Base-by-base conservation (phyloP, 2,888 invertebrate species). In the Sarcophaga subvicina region DNA sequence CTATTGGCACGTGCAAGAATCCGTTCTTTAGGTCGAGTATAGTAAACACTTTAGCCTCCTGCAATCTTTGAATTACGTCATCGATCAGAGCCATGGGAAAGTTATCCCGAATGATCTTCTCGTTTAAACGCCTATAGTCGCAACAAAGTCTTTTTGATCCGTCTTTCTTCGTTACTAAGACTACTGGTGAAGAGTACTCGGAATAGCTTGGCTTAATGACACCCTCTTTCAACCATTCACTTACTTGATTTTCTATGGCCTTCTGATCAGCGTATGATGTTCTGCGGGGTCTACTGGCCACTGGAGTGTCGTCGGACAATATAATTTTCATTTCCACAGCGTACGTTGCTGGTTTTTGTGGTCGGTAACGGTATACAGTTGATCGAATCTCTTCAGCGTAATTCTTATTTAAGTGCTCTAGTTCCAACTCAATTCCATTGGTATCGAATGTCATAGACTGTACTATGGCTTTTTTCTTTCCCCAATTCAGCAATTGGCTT, bases 121-220 rank as follows among this genome's bases (percentile, higher is more conserved):
- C 66, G 20, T 86, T 87, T 27, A 84, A 27, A 12, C 25, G 12
- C 45, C 86, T 37, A 81, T 91, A 94, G 81, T 93, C 93, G 0
- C 93, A 89, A 81, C 93, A 93, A 83, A 87, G 66, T 60, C 89
- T 63, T 63, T 88, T 59, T 14, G 59, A 59, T 59, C 59, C 59
- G 14, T 59, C 59, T 59, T 59, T 59, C 59, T 59, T 59, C 14
- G 59, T n/a, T 59, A 59, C 14, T 6, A 59, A 59, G 17, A 59
- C 59, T 1, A 59, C 47, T 49, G 49, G n/a, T 49, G 47, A 27
- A 27, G 27, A 37, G 37, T 37, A 37, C 37, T 6, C 37, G 37
- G 37, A 37, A 37, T 37, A 37, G 37, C 37, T 22, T 22, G 22
- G 22, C 22, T 22, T 22, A 22, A 22, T 22, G 22, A 22, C 22